Percentiles rank a stretch among this genome's conserved stretches.
Conservation (phyloP, 2,113 vertebrate genomes). For the Kobus ellipsiprymnus region DNA sequence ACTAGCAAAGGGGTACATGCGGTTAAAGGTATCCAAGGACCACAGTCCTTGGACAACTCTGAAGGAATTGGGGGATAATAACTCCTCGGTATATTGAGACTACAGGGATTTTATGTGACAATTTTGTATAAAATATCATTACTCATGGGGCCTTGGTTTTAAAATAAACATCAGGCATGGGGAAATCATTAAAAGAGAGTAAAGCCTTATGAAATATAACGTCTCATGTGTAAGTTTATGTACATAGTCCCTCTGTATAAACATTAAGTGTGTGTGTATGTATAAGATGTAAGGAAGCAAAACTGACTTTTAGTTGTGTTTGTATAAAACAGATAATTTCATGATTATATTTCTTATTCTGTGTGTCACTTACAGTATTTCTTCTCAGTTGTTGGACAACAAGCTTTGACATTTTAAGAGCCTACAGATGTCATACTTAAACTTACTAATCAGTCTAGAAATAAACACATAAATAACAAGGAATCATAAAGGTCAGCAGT, state of each 20-base stretch:
- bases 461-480: conserved; percentile 73
- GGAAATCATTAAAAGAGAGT: conserved; percentile 35
- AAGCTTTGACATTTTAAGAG: conserved; percentile 65
- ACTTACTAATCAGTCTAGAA: conserved; percentile 70
- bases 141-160: conserved; percentile 25
- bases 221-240: background rate
- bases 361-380: conserved; percentile 47
- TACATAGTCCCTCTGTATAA: background rate
- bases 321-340: conserved; percentile 54
- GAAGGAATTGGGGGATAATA: background rate
- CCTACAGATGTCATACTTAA: conserved; percentile 70
- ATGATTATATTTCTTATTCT: conserved; percentile 55
- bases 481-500: conserved; percentile 54
- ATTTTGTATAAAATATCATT: background rate
- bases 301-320: conserved; percentile 50
- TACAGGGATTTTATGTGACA: background rate
- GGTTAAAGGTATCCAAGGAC: background rate
- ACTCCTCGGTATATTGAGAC: background rate
- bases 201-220: background rate
- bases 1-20: background rate
- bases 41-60: background rate
- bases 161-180: conserved; percentile 24
- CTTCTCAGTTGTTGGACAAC: conserved; percentile 59
- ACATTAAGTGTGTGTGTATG: conserved; percentile 15
- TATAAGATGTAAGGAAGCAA: conserved; percentile 39